Evolutionary conservation across 2,113 vertebrate genomes (phyloP).

Genomic region (Phylloscopus trochilus): DNA sequence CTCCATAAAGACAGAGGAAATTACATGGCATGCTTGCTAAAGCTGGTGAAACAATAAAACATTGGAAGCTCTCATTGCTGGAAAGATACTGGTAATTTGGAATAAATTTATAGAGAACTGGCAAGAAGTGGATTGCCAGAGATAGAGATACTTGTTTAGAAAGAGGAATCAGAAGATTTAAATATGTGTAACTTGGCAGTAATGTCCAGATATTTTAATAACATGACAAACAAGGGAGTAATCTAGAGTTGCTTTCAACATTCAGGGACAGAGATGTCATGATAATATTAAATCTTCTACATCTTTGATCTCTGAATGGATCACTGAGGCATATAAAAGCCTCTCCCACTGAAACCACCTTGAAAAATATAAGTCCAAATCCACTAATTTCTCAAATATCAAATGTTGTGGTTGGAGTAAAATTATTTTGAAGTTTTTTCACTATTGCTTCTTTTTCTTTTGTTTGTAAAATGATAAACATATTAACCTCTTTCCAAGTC

Average conservation of each 20-base stretch:
- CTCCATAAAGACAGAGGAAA: slow-evolving; percentile 9
- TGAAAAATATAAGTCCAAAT: not conserved
- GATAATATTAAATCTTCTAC: not conserved
- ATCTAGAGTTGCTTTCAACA: not conserved
- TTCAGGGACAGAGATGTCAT: not conserved
- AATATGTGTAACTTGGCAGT: not conserved
- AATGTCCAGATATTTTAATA: not conserved
- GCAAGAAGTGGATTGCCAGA: not conserved
- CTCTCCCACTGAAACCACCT: not conserved
- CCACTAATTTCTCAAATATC: not conserved
- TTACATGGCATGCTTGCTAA: slow-evolving; percentile 1
- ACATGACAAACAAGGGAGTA: not conserved
- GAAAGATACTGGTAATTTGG: slow-evolving; percentile 13
- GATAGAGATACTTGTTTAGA: not conserved
- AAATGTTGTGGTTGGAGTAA: not conserved
- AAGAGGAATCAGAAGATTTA: slow-evolving; percentile 22
- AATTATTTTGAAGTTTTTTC: not conserved
- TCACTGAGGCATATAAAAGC: not conserved
- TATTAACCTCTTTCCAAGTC: not conserved
- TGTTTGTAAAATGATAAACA: not conserved
- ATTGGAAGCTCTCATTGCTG: not conserved
- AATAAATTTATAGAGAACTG: slow-evolving; percentile 24
- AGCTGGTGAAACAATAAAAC: slow-evolving; percentile 23
- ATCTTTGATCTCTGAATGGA: not conserved
- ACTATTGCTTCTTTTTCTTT: not conserved